Evolutionary conservation across 1,140 invertebrate species (phyloP), one percentile per base, ranked within the genome.

Genomic region (Lepidostoma basale): DNA sequence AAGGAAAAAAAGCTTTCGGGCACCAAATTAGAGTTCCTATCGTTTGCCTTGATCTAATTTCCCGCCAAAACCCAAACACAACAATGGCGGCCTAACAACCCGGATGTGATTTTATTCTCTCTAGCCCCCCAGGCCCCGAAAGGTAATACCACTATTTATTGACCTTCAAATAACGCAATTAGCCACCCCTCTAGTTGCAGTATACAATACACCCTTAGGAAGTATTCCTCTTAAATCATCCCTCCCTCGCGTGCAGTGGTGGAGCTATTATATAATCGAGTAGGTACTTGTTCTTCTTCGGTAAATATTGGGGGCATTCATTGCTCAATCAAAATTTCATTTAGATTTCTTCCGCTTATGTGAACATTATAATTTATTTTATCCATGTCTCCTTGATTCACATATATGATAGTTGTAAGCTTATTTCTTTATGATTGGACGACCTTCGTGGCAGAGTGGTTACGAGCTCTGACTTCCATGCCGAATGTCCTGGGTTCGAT

Each of bases 141-240:
- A 68, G 66, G 66, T 69, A 72, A 69, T 67, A 58, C 59, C 67
- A 67, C 70, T 72, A 72, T 72, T 72, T 72, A 72, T 72, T 72
- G 67, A 72, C 70, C 70, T 72, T 72, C 67, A 69, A 69, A 72
- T 69, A 72, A 72, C 60, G 70, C 66, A 68, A 68, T 68, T 72
- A 72, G 44, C 54, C 60, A n/a, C 59, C 65, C 64, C 40, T 60
- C 14, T 36, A 9, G 49, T 26, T 30, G 26, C 26, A 54, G 25
- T 33, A 33, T 54, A 28, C 49, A 33, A 33, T 54, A 28, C 49
- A 33, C 49, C 49, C 49, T 10, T 10, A 30, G 26, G 49, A 54
- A 54, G 30, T 33, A 54, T 26, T 16, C 26, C 49, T 23, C 49
- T 12, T 54, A 54, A 54, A 54, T 54, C 49, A 54, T 33, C 49